Evolutionary conservation across 2,888 invertebrate genomes (phyloP).

Genomic region (Chouioia cunea): DNA sequence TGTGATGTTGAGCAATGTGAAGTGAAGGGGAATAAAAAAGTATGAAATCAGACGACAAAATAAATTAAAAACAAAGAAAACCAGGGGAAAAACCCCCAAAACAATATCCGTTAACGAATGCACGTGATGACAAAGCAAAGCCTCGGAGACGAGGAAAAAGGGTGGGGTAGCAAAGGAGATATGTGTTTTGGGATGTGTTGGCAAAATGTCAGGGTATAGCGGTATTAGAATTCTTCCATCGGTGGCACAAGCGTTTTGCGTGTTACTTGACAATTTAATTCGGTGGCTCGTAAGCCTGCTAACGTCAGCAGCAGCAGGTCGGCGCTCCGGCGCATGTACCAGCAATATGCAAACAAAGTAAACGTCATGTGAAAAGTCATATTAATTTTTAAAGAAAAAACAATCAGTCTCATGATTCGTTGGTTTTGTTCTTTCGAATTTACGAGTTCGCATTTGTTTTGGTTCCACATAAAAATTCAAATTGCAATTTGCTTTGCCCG

Average conservation of each 20-base stretch:
- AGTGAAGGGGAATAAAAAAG: constrained; percentile 20
- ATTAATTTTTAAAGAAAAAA: not conserved
- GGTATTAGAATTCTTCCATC: constrained; percentile 47
- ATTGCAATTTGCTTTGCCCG: too few species aligned
- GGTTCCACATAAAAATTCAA: not conserved
- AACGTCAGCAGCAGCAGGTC: constrained; percentile 59
- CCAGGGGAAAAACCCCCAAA: too few species aligned
- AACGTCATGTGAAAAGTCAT: constrained; percentile 18
- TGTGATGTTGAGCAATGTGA: constrained; percentile 44
- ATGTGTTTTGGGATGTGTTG: constrained; percentile 64
- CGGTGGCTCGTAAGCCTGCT: constrained; percentile 50
- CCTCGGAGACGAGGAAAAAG: constrained; percentile 50
- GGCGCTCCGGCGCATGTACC: constrained; percentile 44
- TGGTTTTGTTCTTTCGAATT: not conserved
- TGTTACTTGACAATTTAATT: constrained; percentile 44
- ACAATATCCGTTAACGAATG: constrained; percentile 55
- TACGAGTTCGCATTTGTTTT: not conserved
- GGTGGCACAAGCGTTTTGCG: constrained; percentile 48
- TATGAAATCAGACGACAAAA: constrained; percentile 36
- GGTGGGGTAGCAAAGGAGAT: too few species aligned
- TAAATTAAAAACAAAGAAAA: too few species aligned
- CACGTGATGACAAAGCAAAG: constrained; percentile 62
- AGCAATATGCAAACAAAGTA: constrained; percentile 41
- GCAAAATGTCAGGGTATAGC: constrained; percentile 59
- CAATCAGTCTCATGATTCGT: not conserved